Evolutionary conservation across 2,113 vertebrate genomes (phyloP).

Genomic region (Octodon degus): DNA sequence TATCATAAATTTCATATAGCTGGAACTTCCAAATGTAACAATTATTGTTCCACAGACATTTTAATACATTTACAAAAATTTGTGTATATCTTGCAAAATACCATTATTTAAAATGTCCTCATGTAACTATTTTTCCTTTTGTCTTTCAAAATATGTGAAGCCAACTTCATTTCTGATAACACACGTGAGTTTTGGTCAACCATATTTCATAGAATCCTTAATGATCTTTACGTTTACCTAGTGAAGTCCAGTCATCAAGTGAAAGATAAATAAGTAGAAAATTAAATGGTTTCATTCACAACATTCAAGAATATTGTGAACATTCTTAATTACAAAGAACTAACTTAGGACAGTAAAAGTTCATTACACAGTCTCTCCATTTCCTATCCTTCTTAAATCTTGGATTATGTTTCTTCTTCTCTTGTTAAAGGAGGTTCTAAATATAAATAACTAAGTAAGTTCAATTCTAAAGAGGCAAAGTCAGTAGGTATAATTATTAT

Average conservation of each 20-base stretch:
- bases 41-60: not conserved
- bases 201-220: not conserved
- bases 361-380: not conserved
- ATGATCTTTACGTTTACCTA: not conserved
- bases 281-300: not conserved
- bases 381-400: not conserved
- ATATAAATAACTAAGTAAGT: no score
- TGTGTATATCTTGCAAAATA: not conserved
- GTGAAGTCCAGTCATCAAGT: not conserved
- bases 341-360: not conserved
- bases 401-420: not conserved
- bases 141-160: not conserved
- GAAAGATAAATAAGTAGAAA: not conserved
- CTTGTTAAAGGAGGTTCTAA: not conserved
- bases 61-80: not conserved
- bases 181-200: not conserved
- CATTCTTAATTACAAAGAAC: not conserved
- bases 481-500: no score
- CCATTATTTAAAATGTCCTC: not conserved
- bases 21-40: not conserved
- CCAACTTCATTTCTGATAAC: not conserved
- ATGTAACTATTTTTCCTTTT: not conserved
- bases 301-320: not conserved
- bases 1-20: no score
- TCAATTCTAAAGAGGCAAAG: no score